Conservation (phyloP, 1,140 invertebrate genomes). For the Holotrichia oblita region DNA sequence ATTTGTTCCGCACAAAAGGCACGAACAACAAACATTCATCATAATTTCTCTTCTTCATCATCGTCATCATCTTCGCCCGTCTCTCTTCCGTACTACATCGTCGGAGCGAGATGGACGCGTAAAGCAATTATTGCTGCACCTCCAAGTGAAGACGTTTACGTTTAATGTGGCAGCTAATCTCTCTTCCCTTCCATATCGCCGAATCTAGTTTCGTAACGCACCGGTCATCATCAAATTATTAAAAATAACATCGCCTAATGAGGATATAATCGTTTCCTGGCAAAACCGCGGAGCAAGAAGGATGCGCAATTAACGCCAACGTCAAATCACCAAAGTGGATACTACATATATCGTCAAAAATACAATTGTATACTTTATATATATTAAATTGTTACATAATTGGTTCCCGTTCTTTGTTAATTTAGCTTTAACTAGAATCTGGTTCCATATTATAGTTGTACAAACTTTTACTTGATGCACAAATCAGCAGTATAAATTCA, state of each 20-base stretch:
- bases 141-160: conserved; percentile 36
- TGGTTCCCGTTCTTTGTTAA: no score
- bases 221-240: conserved; percentile 29
- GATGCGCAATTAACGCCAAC: not conserved
- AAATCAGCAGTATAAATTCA: no score
- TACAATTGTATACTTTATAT: not conserved
- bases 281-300: not conserved
- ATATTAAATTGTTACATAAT: no score
- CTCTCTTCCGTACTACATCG: not conserved
- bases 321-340: not conserved
- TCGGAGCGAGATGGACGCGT: not conserved
- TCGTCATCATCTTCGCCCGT: not conserved
- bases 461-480: no score
- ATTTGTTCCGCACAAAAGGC: conserved; percentile 31
- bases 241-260: conserved; percentile 35
- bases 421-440: no score
- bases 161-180: conserved; percentile 36
- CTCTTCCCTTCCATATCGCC: not conserved
- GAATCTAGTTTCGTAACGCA: conserved; percentile 29
- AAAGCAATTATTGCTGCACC: conserved; percentile 32
- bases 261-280: conserved; percentile 33
- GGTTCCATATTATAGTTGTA: no score
- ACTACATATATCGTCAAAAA: not conserved
- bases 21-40: conserved; percentile 36
- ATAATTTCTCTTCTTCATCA: conserved; percentile 21